Base-by-base conservation (phyloP, 1,140 invertebrate species). In the Mactra quadrangularis region DNA sequence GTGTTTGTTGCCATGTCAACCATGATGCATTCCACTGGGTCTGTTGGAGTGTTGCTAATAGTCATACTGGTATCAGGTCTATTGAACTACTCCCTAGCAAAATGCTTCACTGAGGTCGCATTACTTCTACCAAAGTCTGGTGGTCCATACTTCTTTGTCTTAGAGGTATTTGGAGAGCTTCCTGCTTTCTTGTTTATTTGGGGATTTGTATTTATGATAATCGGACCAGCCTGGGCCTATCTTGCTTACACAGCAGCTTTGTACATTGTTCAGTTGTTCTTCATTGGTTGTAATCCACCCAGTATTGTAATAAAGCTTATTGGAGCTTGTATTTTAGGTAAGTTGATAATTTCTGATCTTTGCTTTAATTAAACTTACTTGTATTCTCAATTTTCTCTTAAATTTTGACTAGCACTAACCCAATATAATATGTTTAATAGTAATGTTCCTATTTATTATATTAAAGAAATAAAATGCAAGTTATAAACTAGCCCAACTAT, bases 81-180 rank as follows among this genome's bases (percentile, higher is more conserved):
- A 11, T 38, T 87, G 4, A 88, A 87, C 38, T 62, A 83, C 25
- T 77, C 75, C 9, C 62, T 88, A 25, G 97, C 97, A 0, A 93
- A 99, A 0, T 99, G 98, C 91, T 99, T 99, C 92, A 97, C 98
- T 0, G 98, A 99, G 95, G 94, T 99, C 59, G 98, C 98, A 95
- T 94, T 97, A 93, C 95, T 96, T 22, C 98, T 99, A 84, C 96
- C 97, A 3, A 97, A 97, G 91, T 98, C 97, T 25, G 98, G 98
- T 13, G 98, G 98, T 3, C 98, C 99, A 94, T 99, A 99, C 92
- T 97, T 97, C 0, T 99, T 99, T 90, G 97, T 99, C 41, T 95
- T 95, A 59, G 96, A 97, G 89, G 97, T 97, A 0, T 99, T 94
- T 97, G 98, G 25, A 0, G 94, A 96, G 0, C 92, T 99, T 27